Base-by-base conservation (phyloP, 2,113 vertebrate species). In the Myrmecophaga tridactyla region DNA sequence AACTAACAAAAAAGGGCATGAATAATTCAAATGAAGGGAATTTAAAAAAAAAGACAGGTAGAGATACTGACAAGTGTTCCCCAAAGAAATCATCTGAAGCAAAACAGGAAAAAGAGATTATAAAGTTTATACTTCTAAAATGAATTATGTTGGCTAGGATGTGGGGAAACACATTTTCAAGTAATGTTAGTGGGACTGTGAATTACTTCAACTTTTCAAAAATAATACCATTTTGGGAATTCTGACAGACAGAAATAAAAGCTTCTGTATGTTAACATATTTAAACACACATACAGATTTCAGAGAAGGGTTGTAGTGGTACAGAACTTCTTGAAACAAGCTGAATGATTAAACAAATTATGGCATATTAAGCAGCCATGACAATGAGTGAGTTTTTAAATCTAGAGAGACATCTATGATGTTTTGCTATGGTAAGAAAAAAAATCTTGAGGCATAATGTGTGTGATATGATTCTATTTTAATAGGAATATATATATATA, bases 1-100 rank as follows among this genome's bases (percentile, higher is more conserved):
- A 97, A 95, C 78, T 87, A 82, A 93, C 39, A 48, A 85, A 69
- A 95, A 97, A 96, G 43, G 15, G n/a, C n/a, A 94, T 92, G 85
- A 92, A 95, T 94, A 90, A 90, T 89, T 92, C 56, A 89, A 95
- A 80, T 36, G 46, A 73, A 58, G 75, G 60, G 58, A 53, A 25
- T 31, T 77, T 78, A 21, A 29, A 48, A 18, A 65, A 53, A 58
- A 82, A 84, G 43, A n/a, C n/a, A n/a, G n/a, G 91, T 39, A 96
- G 82, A 91, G 69, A 94, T 12, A 89, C 46, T 84, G 86, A 73
- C 91, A 94, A 83, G 29, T 72, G 41, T 4, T 95, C 83, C 86
- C 60, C 48, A 85, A 89, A 94, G 58, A 95, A 95, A 86, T 85
- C n/a, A 86, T 92, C 25, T 95, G 82, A 95, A 97, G 95, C 63